These are phyloP conservation scores for Dreissena polymorpha DNA, from an alignment of 1,140 invertebrate genomes.

Conservation along the genomic window DNA sequence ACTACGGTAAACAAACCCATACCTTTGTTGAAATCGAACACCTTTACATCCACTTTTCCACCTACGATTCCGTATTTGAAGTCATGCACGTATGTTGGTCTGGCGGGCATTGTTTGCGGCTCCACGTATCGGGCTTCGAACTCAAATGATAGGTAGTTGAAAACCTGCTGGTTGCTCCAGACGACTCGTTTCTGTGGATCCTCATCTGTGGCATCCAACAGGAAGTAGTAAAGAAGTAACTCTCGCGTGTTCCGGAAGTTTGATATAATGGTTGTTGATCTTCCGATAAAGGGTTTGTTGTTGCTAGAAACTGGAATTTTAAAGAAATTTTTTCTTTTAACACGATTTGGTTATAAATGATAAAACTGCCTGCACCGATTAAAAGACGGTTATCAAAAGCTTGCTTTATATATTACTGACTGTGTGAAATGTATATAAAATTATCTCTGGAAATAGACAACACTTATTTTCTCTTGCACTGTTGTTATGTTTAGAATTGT, in stretches of 20 bases:
- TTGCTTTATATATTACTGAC: no score
- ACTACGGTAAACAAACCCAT: no score
- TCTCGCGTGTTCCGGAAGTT: conserved; percentile 7
- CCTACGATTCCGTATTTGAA: conserved; percentile 1
- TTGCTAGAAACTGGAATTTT: background rate
- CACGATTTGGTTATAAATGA: no score
- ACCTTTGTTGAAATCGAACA: background rate
- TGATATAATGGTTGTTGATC: background rate
- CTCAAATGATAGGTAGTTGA: conserved; percentile 14
- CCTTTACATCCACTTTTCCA: background rate
- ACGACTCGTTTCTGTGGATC: background rate
- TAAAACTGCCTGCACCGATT: no score
- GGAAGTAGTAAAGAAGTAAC: conserved; percentile 9
- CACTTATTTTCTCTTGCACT: no score
- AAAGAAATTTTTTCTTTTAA: no score
- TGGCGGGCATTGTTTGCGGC: background rate
- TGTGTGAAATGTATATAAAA: no score
- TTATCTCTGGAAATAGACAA: no score
- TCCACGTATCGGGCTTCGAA: conserved; percentile 12
- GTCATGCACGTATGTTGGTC: conserved; percentile 12
- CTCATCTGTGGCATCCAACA: conserved; percentile 27
- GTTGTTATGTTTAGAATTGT: no score
- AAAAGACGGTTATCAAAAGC: no score
- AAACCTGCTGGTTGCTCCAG: conserved; percentile 27
- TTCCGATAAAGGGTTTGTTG: conserved; percentile 21